A percentile compares a stretch with the other conserved stretches of the same genome.
phyloP scores from a whole-genome alignment of 2,888 invertebrate species.

The Phymatocera aterrima region DNA sequence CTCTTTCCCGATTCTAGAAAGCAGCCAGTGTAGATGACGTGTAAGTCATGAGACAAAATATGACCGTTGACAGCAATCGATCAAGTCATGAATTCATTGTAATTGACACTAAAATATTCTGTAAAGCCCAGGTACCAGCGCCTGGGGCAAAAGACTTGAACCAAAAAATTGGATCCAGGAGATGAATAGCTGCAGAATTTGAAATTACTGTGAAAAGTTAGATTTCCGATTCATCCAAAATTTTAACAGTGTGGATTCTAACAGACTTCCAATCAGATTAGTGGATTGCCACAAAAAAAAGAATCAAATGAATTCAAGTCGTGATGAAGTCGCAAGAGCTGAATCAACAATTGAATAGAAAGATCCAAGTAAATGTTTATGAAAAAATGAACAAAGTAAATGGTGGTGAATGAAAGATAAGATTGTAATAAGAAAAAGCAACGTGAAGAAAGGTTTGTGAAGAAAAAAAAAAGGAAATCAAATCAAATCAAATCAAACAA shows the following conservation, averaged over 20 bases:
- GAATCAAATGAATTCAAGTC: slow-evolving; percentile 35
- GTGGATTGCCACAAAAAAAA: not conserved
- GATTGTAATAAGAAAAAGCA: slow-evolving; percentile 48
- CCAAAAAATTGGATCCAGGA: no score
- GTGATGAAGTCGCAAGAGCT: slow-evolving; percentile 1
- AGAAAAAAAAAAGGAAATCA: slow-evolving; percentile 57
- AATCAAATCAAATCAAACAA: slow-evolving; percentile 57
- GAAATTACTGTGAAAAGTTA: not conserved
- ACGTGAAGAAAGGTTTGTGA: slow-evolving; percentile 50
- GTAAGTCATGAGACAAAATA: slow-evolving; percentile 35
- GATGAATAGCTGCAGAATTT: no score
- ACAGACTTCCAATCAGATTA: not conserved
- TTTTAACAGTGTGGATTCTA: not conserved
- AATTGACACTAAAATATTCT: not conserved
- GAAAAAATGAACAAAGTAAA: slow-evolving; percentile 54
- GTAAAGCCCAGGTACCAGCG: not conserved
- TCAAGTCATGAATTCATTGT: slow-evolving; percentile 29
- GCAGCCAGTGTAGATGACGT: slow-evolving; percentile 47
- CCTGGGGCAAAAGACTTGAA: no score
- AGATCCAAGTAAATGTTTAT: slow-evolving; percentile 1
- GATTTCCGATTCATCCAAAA: not conserved
- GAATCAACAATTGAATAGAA: slow-evolving; percentile 16
- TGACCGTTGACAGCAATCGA: slow-evolving; percentile 23
- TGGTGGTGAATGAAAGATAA: slow-evolving; percentile 49
- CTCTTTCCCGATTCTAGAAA: slow-evolving; percentile 71